Percentiles rank a stretch among this genome's conserved stretches.
Evolutionary conservation across 2,797 vertebrate species (phyloP).

Genomic region (Enteromius radiatus): DNA sequence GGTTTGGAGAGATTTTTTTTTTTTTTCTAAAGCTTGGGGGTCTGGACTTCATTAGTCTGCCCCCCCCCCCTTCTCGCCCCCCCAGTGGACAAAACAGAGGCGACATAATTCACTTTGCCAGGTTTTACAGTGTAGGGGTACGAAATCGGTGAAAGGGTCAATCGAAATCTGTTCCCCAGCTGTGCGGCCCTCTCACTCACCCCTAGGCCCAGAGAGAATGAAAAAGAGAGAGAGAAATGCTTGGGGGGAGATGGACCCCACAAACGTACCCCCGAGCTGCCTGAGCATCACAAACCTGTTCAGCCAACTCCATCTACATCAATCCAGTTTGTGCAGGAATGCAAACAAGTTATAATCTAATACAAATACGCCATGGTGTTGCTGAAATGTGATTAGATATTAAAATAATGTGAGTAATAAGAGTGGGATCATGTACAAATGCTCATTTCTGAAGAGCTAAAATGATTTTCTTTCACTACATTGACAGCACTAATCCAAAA

Average conservation of each 20-base stretch:
- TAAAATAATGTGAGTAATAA: not conserved
- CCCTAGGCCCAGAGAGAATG: constrained; percentile 42
- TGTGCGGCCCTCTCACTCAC: constrained; percentile 52
- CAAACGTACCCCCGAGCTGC: constrained; percentile 28
- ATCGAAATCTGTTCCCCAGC: constrained; percentile 69
- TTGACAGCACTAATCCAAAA: not conserved
- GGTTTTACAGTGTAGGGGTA: constrained; percentile 64
- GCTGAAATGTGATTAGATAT: constrained; percentile 1
- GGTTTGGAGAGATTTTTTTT: not conserved
- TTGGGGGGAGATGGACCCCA: constrained; percentile 38
- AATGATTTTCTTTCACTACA: not conserved
- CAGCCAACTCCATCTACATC: constrained; percentile 38
- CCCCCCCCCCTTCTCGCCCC: not conserved
- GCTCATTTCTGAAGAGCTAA: not conserved
- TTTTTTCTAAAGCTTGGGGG: constrained; percentile 50
- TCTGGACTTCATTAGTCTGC: constrained; percentile 63
- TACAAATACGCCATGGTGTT: not conserved
- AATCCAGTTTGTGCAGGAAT: constrained; percentile 30
- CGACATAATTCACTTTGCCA: constrained; percentile 70
- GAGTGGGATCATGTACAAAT: not conserved
- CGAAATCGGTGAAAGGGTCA: constrained; percentile 59
- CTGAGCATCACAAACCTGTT: constrained; percentile 51
- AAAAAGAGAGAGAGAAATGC: constrained; percentile 27
- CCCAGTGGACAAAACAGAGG: constrained; percentile 52
- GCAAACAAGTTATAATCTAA: constrained; percentile 28